phyloP scores from a whole-genome alignment of 2,888 invertebrate genomes.

The Latrodectus hesperus region DNA sequence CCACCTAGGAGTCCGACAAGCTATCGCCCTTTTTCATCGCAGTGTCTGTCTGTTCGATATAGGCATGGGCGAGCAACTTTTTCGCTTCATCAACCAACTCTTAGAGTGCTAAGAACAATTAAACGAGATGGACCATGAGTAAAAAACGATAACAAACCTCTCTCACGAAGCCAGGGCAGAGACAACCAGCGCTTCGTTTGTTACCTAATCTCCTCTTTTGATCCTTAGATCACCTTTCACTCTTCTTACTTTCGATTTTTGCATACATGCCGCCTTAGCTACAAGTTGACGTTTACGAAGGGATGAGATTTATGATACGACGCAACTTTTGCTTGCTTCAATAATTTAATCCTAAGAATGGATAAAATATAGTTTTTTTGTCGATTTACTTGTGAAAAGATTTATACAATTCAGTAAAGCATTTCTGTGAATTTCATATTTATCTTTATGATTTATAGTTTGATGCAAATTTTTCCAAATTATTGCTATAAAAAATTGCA shows the following conservation, averaged over 20 bases:
- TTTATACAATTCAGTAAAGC: too few species aligned
- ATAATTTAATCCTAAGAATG: too few species aligned
- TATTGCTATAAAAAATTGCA: too few species aligned
- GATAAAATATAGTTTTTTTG: too few species aligned
- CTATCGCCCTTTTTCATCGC: constrained; percentile 33
- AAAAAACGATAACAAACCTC: background rate
- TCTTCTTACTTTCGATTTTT: constrained; percentile 42
- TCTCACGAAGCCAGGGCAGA: background rate
- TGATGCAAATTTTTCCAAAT: too few species aligned
- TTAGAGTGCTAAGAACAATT: constrained; percentile 35
- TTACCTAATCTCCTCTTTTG: constrained; percentile 19
- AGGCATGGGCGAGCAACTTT: constrained; percentile 33
- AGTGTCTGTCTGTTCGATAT: constrained; percentile 34
- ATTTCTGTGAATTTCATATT: too few species aligned
- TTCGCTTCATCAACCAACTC: constrained; percentile 36
- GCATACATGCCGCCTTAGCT: background rate
- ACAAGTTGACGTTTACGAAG: background rate
- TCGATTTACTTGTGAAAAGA: too few species aligned
- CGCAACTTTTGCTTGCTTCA: too few species aligned
- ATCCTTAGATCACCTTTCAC: constrained; percentile 45
- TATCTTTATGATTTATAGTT: too few species aligned
- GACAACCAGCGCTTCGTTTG: constrained; percentile 18
- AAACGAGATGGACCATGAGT: constrained; percentile 32
- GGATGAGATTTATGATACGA: too few species aligned
- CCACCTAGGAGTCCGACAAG: background rate